phyloP scores from a whole-genome alignment of 2,797 vertebrate species.

The Pseudopleuronectes americanus region DNA sequence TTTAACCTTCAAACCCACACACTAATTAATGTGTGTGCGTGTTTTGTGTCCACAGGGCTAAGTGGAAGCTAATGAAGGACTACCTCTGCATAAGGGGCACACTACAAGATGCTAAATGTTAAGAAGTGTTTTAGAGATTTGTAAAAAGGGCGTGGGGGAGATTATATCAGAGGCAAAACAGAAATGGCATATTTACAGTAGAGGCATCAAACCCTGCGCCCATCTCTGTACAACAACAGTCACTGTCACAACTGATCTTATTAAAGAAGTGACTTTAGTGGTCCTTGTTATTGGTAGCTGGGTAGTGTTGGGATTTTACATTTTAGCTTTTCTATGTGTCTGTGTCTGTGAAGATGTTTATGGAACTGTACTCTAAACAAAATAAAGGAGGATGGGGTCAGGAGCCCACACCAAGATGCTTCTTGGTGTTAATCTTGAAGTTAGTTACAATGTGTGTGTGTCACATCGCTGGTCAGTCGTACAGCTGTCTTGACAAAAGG shows the following conservation, averaged over 20 bases:
- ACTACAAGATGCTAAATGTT: constrained; percentile 17
- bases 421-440: no score
- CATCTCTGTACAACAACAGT: not conserved
- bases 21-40: constrained; percentile 55
- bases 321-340: no score
- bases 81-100: constrained; percentile 43
- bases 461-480: no score
- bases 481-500: no score
- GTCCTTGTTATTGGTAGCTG: no score
- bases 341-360: no score
- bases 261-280: no score
- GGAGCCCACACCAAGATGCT: no score
- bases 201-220: not conserved
- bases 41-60: constrained; percentile 53
- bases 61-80: constrained; percentile 59
- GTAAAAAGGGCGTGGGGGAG: constrained; percentile 6
- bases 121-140: constrained; percentile 28
- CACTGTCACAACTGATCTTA: not conserved
- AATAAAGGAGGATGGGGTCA: no score
- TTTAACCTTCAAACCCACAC: constrained; percentile 76
- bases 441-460: no score
- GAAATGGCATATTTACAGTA: not conserved
- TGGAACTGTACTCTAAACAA: no score
- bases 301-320: no score
- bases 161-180: constrained; percentile 11